phyloP scores from a whole-genome alignment of 2,113 vertebrate genomes.

The Passer domesticus region DNA sequence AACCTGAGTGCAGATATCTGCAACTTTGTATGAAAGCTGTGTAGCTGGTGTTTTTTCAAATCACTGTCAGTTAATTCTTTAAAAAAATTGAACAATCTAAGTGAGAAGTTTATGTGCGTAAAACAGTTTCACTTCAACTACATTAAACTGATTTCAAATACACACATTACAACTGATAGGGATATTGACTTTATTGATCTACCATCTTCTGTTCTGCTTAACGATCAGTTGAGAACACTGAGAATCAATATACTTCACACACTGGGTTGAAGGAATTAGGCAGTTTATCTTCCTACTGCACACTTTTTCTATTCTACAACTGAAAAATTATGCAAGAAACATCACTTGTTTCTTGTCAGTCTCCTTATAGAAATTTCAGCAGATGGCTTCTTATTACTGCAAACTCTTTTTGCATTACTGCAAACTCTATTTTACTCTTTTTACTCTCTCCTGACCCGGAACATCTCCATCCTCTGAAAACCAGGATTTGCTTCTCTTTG shows the following conservation, averaged over 20 bases:
- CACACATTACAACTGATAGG: background rate
- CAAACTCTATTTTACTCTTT: background rate
- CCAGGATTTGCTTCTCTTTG: background rate
- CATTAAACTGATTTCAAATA: background rate
- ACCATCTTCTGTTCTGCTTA: background rate
- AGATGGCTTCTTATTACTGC: background rate
- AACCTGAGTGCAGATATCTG: background rate
- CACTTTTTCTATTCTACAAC: background rate
- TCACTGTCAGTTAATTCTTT: background rate
- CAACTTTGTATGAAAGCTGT: background rate
- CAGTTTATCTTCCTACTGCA: background rate
- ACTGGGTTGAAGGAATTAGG: background rate
- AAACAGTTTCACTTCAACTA: background rate
- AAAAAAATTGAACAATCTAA: background rate
- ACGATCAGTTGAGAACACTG: background rate
- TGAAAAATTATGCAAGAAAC: conserved; percentile 5
- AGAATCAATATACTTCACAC: background rate
- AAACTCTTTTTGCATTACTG: background rate
- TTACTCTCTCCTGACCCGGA: background rate
- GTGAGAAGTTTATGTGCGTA: background rate
- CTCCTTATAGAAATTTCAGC: background rate
- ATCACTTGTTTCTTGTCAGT: background rate
- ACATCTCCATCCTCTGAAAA: background rate
- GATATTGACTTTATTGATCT: background rate
- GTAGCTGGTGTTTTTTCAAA: rapidly evolving